Conservation (phyloP, 2,888 invertebrate genomes). For the Pristionchus fissidentatus region DNA sequence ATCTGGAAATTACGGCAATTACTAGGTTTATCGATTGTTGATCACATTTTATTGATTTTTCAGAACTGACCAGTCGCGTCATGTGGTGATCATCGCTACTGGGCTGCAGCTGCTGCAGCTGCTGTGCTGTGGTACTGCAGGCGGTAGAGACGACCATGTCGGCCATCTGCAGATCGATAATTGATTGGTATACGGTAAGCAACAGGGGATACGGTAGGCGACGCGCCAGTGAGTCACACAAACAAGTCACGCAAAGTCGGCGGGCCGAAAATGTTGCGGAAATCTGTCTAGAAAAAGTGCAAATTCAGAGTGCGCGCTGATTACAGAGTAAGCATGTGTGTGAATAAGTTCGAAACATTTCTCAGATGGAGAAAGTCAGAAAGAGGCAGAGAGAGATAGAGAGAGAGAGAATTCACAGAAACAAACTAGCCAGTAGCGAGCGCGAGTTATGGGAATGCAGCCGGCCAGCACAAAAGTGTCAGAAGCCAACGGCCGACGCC, state of each 20-base stretch:
- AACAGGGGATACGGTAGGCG: not conserved
- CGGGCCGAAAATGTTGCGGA: not conserved
- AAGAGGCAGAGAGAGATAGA: not conserved
- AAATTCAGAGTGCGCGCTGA: not conserved
- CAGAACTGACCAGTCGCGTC: not conserved
- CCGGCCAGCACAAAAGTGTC: constrained; percentile 4
- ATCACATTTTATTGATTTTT: not conserved
- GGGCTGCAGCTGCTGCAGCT: not conserved
- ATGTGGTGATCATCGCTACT: too few relatives aligned
- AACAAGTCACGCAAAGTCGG: not conserved
- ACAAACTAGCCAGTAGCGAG: too few relatives aligned
- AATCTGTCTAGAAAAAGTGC: constrained; percentile 1
- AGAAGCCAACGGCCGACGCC: not conserved
- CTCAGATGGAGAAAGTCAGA: too few relatives aligned
- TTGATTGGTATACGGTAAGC: not conserved
- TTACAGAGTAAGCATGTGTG: not conserved
- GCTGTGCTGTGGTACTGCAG: not conserved
- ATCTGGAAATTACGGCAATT: not conserved
- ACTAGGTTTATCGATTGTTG: not conserved
- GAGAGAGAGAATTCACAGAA: too few relatives aligned
- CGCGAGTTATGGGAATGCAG: too few relatives aligned
- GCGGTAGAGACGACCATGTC: constrained; percentile 29
- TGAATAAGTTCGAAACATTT: not conserved
- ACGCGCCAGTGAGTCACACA: too few relatives aligned
- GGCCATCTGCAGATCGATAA: constrained; percentile 15